phyloP scores from a whole-genome alignment of 2,113 vertebrate genomes.

The Dryoscopus gambensis region DNA sequence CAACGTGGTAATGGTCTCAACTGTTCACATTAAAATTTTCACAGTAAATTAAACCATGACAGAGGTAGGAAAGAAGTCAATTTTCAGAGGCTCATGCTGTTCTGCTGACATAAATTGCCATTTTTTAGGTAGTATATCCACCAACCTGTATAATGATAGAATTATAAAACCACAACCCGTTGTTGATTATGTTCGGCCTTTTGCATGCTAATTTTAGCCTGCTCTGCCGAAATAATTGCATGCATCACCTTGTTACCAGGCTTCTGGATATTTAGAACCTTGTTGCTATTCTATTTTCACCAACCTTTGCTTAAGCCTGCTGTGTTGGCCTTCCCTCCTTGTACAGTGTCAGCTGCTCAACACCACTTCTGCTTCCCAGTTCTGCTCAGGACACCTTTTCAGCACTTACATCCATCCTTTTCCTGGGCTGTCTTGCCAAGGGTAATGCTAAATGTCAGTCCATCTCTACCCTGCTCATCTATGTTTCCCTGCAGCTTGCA shows the following conservation, averaged over 20 bases:
- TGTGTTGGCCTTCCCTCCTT: background rate
- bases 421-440: background rate
- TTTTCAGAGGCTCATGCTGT: conserved; percentile 31
- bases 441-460: background rate
- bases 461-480: background rate
- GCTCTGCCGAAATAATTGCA: conserved; percentile 35
- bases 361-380: background rate
- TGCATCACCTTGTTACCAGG: conserved; percentile 4
- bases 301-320: background rate
- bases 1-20: conserved; percentile 31
- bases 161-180: conserved; percentile 18
- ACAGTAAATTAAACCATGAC: conserved; percentile 59
- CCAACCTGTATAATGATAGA: conserved; percentile 28
- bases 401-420: background rate
- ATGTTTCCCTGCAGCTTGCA: background rate
- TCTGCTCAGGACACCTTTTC: background rate
- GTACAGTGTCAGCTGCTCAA: background rate
- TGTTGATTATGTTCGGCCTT: conserved; percentile 24
- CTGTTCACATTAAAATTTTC: conserved; percentile 56
- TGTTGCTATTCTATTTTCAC: conserved; percentile 11
- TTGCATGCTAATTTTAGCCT: conserved; percentile 41
- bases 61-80: conserved; percentile 50
- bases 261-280: conserved; percentile 6
- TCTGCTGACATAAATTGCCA: conserved; percentile 31
- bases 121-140: conserved; percentile 27